Evolutionary conservation across 2,113 vertebrate species (phyloP).

Genomic region (Leptobrachium ailaonicum): DNA sequence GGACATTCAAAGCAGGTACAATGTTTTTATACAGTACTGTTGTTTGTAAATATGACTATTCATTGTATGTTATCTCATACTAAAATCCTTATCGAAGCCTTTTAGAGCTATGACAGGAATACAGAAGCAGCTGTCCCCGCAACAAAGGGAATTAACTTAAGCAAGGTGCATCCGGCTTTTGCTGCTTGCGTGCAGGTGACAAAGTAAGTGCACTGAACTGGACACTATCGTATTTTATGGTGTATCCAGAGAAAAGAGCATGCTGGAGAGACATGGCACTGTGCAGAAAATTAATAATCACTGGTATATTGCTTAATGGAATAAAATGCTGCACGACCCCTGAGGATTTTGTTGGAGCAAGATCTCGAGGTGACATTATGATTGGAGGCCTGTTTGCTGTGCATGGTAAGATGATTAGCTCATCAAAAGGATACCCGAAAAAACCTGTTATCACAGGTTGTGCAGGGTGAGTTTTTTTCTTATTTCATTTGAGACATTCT

Average conservation of each 20-base stretch:
- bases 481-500: too few species aligned
- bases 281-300: slow-evolving; percentile 52
- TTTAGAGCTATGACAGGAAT: slow-evolving; percentile 9
- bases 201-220: slow-evolving; percentile 43
- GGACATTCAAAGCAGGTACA: slow-evolving; percentile 22
- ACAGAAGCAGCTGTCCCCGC: slow-evolving; percentile 30
- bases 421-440: slow-evolving; percentile 54
- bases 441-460: slow-evolving; percentile 69
- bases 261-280: slow-evolving; percentile 61
- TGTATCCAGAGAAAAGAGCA: slow-evolving; percentile 40
- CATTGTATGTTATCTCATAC: slow-evolving; percentile 35
- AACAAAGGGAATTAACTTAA: slow-evolving; percentile 40
- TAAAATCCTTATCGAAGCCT: slow-evolving; percentile 16
- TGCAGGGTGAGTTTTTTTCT: slow-evolving; percentile 68
- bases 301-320: slow-evolving; percentile 46
- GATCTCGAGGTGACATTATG: slow-evolving; percentile 65
- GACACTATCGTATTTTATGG: slow-evolving; percentile 39
- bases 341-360: slow-evolving; percentile 63
- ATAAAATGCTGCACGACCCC: slow-evolving; percentile 61
- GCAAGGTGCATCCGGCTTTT: slow-evolving; percentile 52
- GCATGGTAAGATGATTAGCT: slow-evolving; percentile 64
- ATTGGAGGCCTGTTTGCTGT: slow-evolving; percentile 73
- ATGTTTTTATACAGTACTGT: slow-evolving; percentile 17
- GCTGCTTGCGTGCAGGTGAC: slow-evolving; percentile 59
- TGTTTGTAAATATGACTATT: slow-evolving; percentile 39